phyloP scores from a whole-genome alignment of 2,797 vertebrate genomes.

The Selene dorsalis region DNA sequence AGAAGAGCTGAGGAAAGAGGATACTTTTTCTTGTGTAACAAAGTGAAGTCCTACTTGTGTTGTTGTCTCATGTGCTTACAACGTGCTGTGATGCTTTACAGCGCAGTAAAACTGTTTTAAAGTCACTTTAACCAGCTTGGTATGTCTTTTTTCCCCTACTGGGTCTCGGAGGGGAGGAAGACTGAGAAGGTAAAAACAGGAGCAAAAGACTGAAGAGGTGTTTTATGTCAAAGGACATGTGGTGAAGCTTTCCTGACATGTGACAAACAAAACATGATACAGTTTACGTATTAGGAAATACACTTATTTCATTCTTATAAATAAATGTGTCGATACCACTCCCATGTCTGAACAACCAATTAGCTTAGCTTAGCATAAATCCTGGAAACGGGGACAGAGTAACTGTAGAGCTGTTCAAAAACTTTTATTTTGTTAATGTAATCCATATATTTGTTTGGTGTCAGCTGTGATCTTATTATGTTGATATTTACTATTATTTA shows the following conservation, averaged over 20 bases:
- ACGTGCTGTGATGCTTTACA: conserved; percentile 49
- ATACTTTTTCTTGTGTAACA: conserved; percentile 10
- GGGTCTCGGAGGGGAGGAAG: conserved; percentile 12
- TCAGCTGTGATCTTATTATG: not conserved
- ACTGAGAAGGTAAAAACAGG: not conserved
- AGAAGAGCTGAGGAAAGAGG: not conserved
- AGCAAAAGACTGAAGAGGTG: not conserved
- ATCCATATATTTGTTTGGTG: not conserved
- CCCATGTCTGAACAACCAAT: not conserved
- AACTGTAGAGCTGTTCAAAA: no score
- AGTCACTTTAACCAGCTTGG: conserved; percentile 29
- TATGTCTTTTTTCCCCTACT: conserved; percentile 14
- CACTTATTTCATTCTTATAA: not conserved
- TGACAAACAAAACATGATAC: not conserved
- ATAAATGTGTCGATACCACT: not conserved
- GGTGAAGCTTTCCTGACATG: not conserved
- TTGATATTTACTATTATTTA: not conserved
- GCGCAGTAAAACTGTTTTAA: conserved; percentile 56
- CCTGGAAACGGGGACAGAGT: not conserved
- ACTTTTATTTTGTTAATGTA: no score
- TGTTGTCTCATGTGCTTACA: conserved; percentile 20
- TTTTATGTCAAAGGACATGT: not conserved
- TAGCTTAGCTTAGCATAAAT: not conserved
- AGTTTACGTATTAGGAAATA: not conserved
- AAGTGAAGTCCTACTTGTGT: conserved; percentile 12